Percentiles rank a stretch among this genome's conserved stretches.
These are phyloP conservation scores for Sus scrofa DNA, from an alignment of 2,113 vertebrate species.

Conservation along the genomic window DNA sequence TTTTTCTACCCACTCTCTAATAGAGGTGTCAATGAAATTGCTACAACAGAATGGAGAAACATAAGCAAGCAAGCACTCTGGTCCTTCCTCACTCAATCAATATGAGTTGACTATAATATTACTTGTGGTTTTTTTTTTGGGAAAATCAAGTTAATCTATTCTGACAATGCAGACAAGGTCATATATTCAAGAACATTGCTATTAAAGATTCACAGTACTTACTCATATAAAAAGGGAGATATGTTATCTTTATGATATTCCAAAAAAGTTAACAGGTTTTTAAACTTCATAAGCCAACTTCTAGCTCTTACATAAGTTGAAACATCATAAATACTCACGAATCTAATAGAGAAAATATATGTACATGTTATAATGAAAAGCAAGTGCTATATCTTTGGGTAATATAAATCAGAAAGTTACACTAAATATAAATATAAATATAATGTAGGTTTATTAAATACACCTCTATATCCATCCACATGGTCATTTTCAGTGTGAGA, in stretches of 20 bases:
- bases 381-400: neutral
- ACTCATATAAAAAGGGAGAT: neutral
- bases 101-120: neutral
- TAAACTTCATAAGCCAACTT: constrained; percentile 82
- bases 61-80: neutral
- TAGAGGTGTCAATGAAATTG: neutral
- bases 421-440: neutral
- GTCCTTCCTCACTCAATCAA: neutral
- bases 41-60: neutral
- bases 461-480: neutral
- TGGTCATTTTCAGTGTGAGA: too few species aligned
- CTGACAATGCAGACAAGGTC: neutral
- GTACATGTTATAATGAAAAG: constrained; percentile 27
- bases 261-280: constrained; percentile 64
- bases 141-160: neutral
- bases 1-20: neutral
- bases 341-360: constrained; percentile 71
- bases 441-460: neutral
- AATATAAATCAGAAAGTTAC: neutral
- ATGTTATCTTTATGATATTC: constrained; percentile 53
- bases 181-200: neutral
- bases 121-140: neutral
- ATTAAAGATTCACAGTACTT: constrained; percentile 54
- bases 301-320: constrained; percentile 74
- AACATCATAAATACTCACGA: constrained; percentile 82